Conservation (phyloP, 2,888 invertebrate species). For the Beris morrisii region DNA sequence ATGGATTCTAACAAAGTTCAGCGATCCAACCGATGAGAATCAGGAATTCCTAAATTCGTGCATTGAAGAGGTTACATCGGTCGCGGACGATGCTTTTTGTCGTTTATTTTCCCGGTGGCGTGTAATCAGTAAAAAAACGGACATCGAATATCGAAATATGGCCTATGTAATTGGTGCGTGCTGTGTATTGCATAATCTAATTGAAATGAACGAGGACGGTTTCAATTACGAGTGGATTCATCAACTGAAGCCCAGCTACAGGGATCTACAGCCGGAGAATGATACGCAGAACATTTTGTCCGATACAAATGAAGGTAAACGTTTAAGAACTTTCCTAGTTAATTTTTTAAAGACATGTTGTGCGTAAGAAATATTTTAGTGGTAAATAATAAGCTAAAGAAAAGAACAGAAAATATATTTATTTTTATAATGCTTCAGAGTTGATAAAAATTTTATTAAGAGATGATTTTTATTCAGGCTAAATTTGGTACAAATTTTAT, state of each 20-base stretch:
- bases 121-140: constrained; percentile 48
- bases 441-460: too few relatives aligned
- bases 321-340: constrained; percentile 11
- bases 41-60: constrained; percentile 51
- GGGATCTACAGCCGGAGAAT: constrained; percentile 15
- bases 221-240: constrained; percentile 48
- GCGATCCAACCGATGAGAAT: constrained; percentile 45
- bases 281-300: not conserved
- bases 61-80: constrained; percentile 47
- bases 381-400: too few relatives aligned
- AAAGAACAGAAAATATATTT: too few relatives aligned
- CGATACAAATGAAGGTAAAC: constrained; percentile 14
- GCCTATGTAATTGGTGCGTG: constrained; percentile 50
- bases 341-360: constrained; percentile 29
- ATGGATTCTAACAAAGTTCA: constrained; percentile 50
- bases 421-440: too few relatives aligned
- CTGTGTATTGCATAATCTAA: constrained; percentile 50
- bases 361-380: too few relatives aligned
- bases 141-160: constrained; percentile 50
- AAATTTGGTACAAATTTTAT: too few relatives aligned
- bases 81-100: constrained; percentile 49
- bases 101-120: constrained; percentile 52
- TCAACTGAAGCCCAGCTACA: constrained; percentile 23
- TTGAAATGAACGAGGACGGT: constrained; percentile 49
- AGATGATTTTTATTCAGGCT: too few relatives aligned